Base-by-base conservation (phyloP, 2,888 invertebrate species). In the Calameuta idolon region DNA sequence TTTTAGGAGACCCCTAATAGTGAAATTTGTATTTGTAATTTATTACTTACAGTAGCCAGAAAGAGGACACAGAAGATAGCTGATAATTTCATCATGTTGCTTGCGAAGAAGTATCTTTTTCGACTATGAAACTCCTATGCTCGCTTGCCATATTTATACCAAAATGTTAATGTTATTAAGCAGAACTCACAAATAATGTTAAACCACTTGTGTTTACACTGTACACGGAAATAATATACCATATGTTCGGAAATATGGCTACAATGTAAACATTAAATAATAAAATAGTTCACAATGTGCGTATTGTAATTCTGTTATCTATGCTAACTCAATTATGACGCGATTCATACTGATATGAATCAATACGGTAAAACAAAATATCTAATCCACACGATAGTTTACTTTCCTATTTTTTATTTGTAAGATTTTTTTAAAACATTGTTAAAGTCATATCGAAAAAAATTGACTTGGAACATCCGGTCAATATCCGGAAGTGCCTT, bases 191-290 rank as follows among this genome's bases (percentile, higher is more conserved):
- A 55, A 55, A 23, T 55, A 5, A 40, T 31, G 31, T 73, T 76
- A 15, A 40, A 55, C 78, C 85, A 86, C 78, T 83, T 86, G 85
- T 82, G 83, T 83, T 82, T 85, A 85, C 82, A 55, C 71, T 3
- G n/a, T 34, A 37, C 34, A 30, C 12, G 73, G n/a, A 15, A 15
- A 5, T 3, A 73, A 76, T 55, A 69, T 35, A 35, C 69, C 69
- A 9, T 9, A 23, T 55, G 23, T 23, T 23, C 23, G 40, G 0
- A 40, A 55, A 55, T 23, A 5, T 55, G 23, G 40, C 23, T 23
- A 55, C 5, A 15, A 9, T 23, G 23, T 23, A 5, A 9, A 55
- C 5, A 23, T 55, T 23, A 55, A 55, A 55, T 55, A 23, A 55
- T 23, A 1, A 23, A 5, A 23, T 5, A 55, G 1, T 23, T 23